A percentile compares a stretch with the other conserved stretches of the same genome.
These are phyloP conservation scores for Cerastis rubricosa DNA, from an alignment of 2,888 invertebrate genomes.

Conservation along the genomic window DNA sequence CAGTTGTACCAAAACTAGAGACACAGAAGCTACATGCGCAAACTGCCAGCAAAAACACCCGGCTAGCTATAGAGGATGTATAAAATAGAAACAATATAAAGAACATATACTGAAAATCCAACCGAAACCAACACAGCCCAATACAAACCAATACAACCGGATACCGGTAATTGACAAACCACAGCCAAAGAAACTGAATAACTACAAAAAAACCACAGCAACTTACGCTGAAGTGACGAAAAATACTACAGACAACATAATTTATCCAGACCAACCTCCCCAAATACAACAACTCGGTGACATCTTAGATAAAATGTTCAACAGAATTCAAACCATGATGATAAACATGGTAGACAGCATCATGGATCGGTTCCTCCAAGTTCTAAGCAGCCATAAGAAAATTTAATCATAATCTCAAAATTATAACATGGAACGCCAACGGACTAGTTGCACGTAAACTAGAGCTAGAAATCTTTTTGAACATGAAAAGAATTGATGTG, in stretches of 20 bases:
- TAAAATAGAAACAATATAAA: constrained; percentile 8
- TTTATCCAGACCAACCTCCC: not conserved
- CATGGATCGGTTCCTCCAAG: not conserved
- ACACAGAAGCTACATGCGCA: constrained; percentile 1
- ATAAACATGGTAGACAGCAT: constrained; percentile 1
- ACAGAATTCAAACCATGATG: not conserved
- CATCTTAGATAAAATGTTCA: no score
- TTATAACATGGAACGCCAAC: not conserved
- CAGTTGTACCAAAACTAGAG: not conserved
- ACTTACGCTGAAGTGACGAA: not conserved
- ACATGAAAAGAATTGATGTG: not conserved
- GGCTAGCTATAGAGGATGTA: not conserved
- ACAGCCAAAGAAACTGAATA: no score
- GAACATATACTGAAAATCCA: not conserved
- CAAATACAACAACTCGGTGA: not conserved
- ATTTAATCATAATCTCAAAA: not conserved
- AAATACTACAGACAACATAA: not conserved
- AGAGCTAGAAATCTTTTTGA: not conserved
- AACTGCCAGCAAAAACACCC: constrained; percentile 3
- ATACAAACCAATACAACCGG: not conserved
- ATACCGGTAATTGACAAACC: not conserved
- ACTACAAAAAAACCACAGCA: not conserved
- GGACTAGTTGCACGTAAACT: not conserved
- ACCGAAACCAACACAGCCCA: not conserved
- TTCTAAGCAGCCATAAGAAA: not conserved